Evolutionary conservation across 2,888 invertebrate genomes (phyloP), one percentile per base, ranked within the genome.

Genomic region (Eilema sororculum): DNA sequence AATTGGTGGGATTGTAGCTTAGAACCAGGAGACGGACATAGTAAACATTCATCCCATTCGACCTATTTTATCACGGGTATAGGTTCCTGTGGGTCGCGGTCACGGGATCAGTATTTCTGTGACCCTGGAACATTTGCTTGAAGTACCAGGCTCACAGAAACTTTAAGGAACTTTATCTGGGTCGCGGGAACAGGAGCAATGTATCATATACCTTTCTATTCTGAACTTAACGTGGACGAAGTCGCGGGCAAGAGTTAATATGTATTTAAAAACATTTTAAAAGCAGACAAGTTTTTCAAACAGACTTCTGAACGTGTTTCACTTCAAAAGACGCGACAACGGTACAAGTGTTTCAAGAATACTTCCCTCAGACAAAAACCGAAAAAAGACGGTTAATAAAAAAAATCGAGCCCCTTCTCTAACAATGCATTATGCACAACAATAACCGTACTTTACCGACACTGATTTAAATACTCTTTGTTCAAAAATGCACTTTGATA

Each of bases 351-450:
- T 67, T 30, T 64, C 22, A 33, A 68, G 41, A 64, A 68, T 67
- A 73, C 69, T 67, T 63, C 66, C 65, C 68, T 62, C 59, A 57
- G 30, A 57, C 52, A n/a, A 74, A 41, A 77, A 69, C 64, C 69
- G 69, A 64, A 52, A 78, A 67, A 70, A 75, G 70, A 72, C 82
- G 78, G 76, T 80, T 80, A 63, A 56, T 33, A 65, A 57, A 71
- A 81, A n/a, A 78, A 77, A 79, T 72, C 78, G 66, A 69, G 82
- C 76, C 76, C 68, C 70, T 67, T 61, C 77, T 65, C 72, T 73
- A 71, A 71, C 68, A 71, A 71, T 71, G 68, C 59, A 68, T 64
- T 37, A 71, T 71, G 71, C 71, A 71, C 67, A 52, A 65, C 64
- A 71, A 67, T 64, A n/a, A 71, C 30, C 67, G 71, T 28, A 71